Base-by-base conservation (phyloP, 1,140 invertebrate species). In the Sminthurinus signatus region DNA sequence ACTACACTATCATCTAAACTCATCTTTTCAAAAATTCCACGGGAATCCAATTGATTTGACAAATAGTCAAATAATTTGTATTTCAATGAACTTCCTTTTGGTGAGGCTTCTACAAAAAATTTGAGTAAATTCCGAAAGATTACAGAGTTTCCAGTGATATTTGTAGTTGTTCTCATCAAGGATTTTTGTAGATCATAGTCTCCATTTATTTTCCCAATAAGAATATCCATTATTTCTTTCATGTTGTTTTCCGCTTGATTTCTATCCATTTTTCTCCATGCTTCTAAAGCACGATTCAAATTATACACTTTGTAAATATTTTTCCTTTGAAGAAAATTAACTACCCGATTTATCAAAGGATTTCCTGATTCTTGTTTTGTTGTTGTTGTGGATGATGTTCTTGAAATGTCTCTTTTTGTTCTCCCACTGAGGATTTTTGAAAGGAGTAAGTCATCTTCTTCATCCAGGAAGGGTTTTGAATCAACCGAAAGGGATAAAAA, bases 1-100 rank as follows among this genome's bases (percentile, higher is more conserved):
- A 56, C 19, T 3, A 56, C n/a, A 31, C 28, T 12, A 56, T 56
- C 54, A 19, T 56, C 54, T 31, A 56, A 42, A 42, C 54, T 56
- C 54, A 56, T 56, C 36, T 56, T 17, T 2, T 56, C 28, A 8
- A 25, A 14, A 8, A 4, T 56, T 12, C 36, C 36, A 14, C 32
- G 5, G 17, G 4, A 5, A 2, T 36, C 10, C 2, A 56, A 21
- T 23, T 42, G 15, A 17, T 23, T 39, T 3, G 29, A 39, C 5
- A 56, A 21, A 31, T 19, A 56, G 15, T 21, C 19, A 28, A 56
- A 56, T 8, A 28, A 4, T 21, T 21, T 4, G 19, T 39, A 42
- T 14, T 42, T 36, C n/a, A 42, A 8, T n/a, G n/a, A n/a, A n/a
- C n/a, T n/a, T 5, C 2, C 3, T 42, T 12, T 39, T 31, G 54